A percentile compares a stretch with the other conserved stretches of the same genome.
Evolutionary conservation across 2,888 invertebrate species (phyloP).

Genomic region (Drosophila kuntzei): DNA sequence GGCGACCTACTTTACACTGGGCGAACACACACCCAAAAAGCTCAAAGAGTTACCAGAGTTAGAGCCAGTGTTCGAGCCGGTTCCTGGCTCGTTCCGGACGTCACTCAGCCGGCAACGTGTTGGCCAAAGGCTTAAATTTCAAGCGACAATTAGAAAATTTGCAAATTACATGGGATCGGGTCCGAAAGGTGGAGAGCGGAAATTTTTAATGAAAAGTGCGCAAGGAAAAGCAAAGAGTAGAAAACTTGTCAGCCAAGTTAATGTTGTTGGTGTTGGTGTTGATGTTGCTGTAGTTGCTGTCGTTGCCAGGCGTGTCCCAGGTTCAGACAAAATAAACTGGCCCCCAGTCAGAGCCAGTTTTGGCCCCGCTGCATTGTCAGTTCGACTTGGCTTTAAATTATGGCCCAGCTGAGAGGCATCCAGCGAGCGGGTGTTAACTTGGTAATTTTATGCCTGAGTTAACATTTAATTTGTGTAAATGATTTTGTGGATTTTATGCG

Average conservation of each 20-base stretch:
- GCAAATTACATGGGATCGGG: slow-evolving; percentile 67
- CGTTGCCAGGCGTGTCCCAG: slow-evolving; percentile 29
- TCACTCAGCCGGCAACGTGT: slow-evolving; percentile 61
- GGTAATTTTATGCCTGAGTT: slow-evolving; percentile 83
- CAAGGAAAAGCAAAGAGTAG: slow-evolving; percentile 51
- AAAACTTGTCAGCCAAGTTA: slow-evolving; percentile 58
- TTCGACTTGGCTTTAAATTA: slow-evolving; percentile 59
- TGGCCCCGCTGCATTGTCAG: slow-evolving; percentile 41
- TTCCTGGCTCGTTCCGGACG: slow-evolving; percentile 62
- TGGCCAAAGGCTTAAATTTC: slow-evolving; percentile 75
- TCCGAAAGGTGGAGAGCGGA: slow-evolving; percentile 37
- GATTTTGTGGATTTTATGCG: slow-evolving; percentile 80
- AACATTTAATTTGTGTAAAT: slow-evolving; percentile 80
- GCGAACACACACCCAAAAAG: slow-evolving; percentile 15
- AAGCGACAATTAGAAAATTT: slow-evolving; percentile 82
- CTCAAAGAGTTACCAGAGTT: slow-evolving; percentile 8
- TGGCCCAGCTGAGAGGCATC: slow-evolving; percentile 32
- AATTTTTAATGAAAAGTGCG: slow-evolving; percentile 70
- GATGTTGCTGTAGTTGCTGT: slow-evolving; percentile 6
- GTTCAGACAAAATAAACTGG: slow-evolving; percentile 22
- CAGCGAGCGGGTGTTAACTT: slow-evolving; percentile 79
- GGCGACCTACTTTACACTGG: slow-evolving; percentile 62
- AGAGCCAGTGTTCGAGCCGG: slow-evolving; percentile 29
- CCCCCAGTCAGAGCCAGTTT: slow-evolving; percentile 19
- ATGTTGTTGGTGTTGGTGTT: slow-evolving; percentile 21